Evolutionary conservation across 2,113 vertebrate genomes (phyloP).

Genomic region (Anthoscopus minutus): DNA sequence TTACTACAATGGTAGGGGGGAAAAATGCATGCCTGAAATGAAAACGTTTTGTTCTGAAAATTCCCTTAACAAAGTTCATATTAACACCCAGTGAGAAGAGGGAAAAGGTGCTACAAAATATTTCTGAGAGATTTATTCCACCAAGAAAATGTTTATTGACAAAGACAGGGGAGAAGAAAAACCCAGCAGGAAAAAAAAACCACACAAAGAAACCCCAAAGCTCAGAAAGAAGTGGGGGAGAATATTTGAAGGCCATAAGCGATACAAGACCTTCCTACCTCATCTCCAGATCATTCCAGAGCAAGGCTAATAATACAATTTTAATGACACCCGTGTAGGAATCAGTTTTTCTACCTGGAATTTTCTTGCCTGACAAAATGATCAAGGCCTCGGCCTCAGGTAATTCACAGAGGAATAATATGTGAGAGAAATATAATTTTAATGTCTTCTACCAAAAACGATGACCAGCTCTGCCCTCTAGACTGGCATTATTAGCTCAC

Average conservation of each 20-base stretch:
- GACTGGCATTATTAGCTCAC: background rate
- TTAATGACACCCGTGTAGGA: slow-evolving; percentile 12
- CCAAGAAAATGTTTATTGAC: background rate
- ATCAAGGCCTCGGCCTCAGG: slow-evolving; percentile 2
- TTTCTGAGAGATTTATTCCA: background rate
- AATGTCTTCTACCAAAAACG: slow-evolving; percentile 15
- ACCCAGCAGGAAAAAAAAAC: background rate
- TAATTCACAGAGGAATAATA: background rate
- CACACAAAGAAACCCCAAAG: background rate
- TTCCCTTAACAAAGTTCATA: background rate
- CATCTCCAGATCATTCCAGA: background rate
- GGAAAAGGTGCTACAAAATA: background rate
- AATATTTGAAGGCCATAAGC: background rate
- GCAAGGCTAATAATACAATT: background rate
- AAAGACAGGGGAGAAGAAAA: background rate
- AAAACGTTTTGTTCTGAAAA: background rate
- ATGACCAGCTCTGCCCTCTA: slow-evolving; percentile 27
- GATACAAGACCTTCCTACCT: slow-evolving; percentile 12
- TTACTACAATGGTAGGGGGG: fast-evolving
- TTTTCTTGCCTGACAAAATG: background rate
- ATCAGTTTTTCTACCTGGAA: background rate
- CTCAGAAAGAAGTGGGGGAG: background rate
- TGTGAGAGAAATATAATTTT: background rate
- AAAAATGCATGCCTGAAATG: background rate
- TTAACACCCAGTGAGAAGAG: background rate